phyloP scores from a whole-genome alignment of 2,113 vertebrate species.

The Ivindomyrus marchei region DNA sequence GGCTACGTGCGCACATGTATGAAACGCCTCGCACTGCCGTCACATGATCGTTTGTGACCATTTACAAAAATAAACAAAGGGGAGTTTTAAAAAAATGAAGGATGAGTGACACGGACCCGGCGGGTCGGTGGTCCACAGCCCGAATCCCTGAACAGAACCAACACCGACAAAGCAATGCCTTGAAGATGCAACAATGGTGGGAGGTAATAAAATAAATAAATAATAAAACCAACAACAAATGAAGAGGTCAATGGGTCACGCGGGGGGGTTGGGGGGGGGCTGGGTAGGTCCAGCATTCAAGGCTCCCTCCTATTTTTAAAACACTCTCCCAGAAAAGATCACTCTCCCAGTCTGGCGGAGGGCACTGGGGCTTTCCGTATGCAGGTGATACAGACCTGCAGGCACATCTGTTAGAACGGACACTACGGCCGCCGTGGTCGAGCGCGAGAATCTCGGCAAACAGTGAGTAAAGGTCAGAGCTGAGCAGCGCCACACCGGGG shows the following conservation, averaged over 20 bases:
- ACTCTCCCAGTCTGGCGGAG: neutral
- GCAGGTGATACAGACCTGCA: neutral
- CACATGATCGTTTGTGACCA: slow-evolving; percentile 2
- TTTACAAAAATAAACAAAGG: neutral
- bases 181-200: slow-evolving; percentile 21
- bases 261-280: neutral
- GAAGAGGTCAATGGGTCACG: slow-evolving; percentile 24
- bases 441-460: neutral
- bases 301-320: neutral
- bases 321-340: neutral
- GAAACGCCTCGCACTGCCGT: neutral
- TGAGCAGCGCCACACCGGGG: neutral
- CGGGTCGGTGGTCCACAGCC: slow-evolving; percentile 25
- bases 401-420: neutral
- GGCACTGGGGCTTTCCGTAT: neutral
- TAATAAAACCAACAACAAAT: slow-evolving; percentile 11
- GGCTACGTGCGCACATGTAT: neutral
- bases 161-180: slow-evolving; percentile 4
- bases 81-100: slow-evolving; percentile 11
- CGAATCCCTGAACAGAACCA: slow-evolving; percentile 31
- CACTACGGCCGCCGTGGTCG: neutral
- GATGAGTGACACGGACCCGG: slow-evolving; percentile 42
- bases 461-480: neutral
- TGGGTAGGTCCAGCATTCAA: slow-evolving; percentile 3
- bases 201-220: neutral